Evolutionary conservation across 1,140 invertebrate species (phyloP), one percentile per base, ranked within the genome.

Genomic region (Batillaria attramentaria): DNA sequence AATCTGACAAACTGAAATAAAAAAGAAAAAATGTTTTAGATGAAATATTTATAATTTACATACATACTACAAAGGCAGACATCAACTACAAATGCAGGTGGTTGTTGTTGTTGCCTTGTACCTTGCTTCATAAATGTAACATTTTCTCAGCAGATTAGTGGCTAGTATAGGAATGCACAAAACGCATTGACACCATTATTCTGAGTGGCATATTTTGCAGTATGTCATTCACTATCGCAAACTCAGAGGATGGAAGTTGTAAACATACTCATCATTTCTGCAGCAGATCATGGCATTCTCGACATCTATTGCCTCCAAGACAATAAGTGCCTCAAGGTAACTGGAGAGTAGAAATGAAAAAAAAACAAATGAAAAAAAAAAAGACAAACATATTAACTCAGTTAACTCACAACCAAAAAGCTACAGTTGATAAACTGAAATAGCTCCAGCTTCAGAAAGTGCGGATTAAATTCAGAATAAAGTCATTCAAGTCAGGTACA

Each of bases 221-320:
- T 50, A 50, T 50, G 13, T 50, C 46, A 50, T 50, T 50, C 10
- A 50, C 10, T 50, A 50, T 13, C 24, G 46, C 10, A 50, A 50
- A 13, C 10, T 50, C 24, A 50, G 24, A 4, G 18, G 13, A 68
- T 16, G 33, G 24, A 70, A 43, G 68, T 16, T 41, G 42, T 20
- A 24, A 57, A 74, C 4, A 42, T 69, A 65, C 65, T 24, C 28
- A 37, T 68, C 24, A 6, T 66, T 37, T 24, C 18, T 62, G 10
- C 46, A 72, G 16, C 43, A 65, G 33, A 60, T 35, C 39, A 81
- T 68, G 2, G 83, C 81, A 3, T 76, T 80, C 33, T 89, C 86
- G 16, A 91, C 75, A 79, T 91, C 89, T 57, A 91, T 72, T 5
- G 72, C 80, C 72, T 90, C 88, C 24, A 91, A 60, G 2, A 90